Conservation (phyloP, 1,140 invertebrate species). For the Sitophilus oryzae region DNA sequence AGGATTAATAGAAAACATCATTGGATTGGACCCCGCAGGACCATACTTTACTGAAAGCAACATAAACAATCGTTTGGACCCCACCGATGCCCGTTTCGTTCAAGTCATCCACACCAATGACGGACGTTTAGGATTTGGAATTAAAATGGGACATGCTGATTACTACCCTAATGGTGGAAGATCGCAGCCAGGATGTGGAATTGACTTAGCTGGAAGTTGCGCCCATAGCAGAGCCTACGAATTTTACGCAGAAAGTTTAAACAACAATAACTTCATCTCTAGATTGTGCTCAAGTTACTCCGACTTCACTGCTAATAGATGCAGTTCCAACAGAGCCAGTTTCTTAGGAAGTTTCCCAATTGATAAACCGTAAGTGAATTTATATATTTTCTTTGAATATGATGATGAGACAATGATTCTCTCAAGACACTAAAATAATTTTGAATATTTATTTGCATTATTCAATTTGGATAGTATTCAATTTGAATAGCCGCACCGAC, state of each 20-base stretch:
- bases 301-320: conserved; percentile 49
- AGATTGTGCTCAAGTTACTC: conserved; percentile 52
- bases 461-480: too few relatives aligned
- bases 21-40: background rate
- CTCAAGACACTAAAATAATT: too few relatives aligned
- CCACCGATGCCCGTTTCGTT: background rate
- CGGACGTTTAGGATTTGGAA: too few relatives aligned
- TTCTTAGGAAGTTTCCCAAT: conserved; percentile 52
- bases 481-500: too few relatives aligned
- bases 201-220: conserved; percentile 47
- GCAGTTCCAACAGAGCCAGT: conserved; percentile 44
- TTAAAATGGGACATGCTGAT: conserved; percentile 41
- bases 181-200: conserved; percentile 61
- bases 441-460: too few relatives aligned
- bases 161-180: conserved; percentile 65
- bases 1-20: background rate
- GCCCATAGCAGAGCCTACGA: conserved; percentile 53
- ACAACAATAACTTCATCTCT: conserved; percentile 41
- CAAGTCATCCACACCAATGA: background rate
- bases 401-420: too few relatives aligned
- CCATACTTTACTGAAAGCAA: background rate
- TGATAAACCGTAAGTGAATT: too few relatives aligned
- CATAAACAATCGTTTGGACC: background rate
- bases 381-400: too few relatives aligned
- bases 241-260: conserved; percentile 45